Conservation (phyloP, 2,113 vertebrate genomes). For the Entelurus aequoreus region DNA sequence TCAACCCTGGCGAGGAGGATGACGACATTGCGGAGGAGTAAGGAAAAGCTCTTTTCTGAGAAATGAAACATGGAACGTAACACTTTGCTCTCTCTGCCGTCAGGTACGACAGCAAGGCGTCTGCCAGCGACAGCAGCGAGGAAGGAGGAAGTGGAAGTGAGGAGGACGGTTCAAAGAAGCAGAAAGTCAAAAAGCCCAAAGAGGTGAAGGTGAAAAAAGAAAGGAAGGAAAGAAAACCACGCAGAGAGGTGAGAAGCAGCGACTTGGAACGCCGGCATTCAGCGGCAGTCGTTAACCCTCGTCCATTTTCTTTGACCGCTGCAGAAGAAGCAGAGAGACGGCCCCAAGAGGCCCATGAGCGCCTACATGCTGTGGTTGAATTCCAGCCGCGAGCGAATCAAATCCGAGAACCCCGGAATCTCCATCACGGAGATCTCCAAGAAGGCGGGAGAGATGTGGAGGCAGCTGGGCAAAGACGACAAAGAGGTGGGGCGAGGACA, state of each 20-base stretch:
- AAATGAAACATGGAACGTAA: not conserved
- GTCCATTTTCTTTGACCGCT: not conserved
- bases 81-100: not conserved
- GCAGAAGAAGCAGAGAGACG: constrained; percentile 90
- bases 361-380: constrained; percentile 98
- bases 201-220: constrained; percentile 83
- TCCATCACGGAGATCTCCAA: constrained; percentile 94
- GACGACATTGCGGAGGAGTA: constrained; percentile 96
- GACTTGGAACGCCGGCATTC: not conserved
- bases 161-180: constrained; percentile 75
- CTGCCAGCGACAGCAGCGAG: constrained; percentile 85
- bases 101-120: constrained; percentile 94
- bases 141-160: constrained; percentile 81
- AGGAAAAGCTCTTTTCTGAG: constrained; percentile 46
- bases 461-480: constrained; percentile 84
- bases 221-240: constrained; percentile 85
- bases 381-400: constrained; percentile 88
- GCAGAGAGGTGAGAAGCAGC: constrained; percentile 78
- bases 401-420: constrained; percentile 88
- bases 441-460: constrained; percentile 96
- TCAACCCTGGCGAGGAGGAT: constrained; percentile 94
- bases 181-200: constrained; percentile 80
- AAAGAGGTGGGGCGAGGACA: constrained; percentile 77
- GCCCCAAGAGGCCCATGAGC: constrained; percentile 92
- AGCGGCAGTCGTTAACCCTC: not conserved